Evolutionary conservation across 1,140 invertebrate genomes (phyloP).

Genomic region (Oncopodura yosiiana): DNA sequence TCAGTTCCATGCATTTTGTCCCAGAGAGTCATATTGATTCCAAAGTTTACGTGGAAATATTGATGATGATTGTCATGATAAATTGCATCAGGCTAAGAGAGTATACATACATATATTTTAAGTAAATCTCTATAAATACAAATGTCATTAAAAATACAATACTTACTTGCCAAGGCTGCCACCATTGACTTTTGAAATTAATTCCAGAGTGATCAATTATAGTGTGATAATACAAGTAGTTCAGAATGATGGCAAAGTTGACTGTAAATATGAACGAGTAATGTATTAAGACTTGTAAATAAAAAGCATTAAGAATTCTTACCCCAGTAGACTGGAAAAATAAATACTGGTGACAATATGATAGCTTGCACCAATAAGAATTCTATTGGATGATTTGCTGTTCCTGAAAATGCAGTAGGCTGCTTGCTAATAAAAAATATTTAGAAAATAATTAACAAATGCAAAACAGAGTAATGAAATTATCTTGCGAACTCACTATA

Average conservation of each 20-base stretch:
- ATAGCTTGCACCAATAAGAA: conserved; percentile 49
- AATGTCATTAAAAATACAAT: too few species aligned
- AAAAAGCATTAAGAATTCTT: conserved; percentile 39
- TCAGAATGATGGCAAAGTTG: conserved; percentile 46
- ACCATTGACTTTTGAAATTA: conserved; percentile 61
- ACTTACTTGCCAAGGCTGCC: conserved; percentile 43
- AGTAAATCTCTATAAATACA: too few species aligned
- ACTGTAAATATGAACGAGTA: too few species aligned
- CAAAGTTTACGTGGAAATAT: conserved; percentile 66
- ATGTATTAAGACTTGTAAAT: neutral
- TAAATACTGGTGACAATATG: conserved; percentile 39
- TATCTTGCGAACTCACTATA: too few species aligned
- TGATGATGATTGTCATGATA: conserved; percentile 70
- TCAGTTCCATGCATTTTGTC: conserved; percentile 52
- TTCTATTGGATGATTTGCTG: conserved; percentile 59
- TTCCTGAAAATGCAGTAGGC: conserved; percentile 61
- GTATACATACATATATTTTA: neutral
- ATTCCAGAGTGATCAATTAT: conserved; percentile 66
- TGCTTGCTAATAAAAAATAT: conserved; percentile 65
- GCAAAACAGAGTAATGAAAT: too few species aligned
- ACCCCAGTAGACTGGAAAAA: conserved; percentile 54
- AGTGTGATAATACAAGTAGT: conserved; percentile 63
- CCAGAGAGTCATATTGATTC: conserved; percentile 53
- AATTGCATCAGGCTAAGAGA: conserved; percentile 57
- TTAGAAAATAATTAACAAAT: too few species aligned